A percentile compares a stretch with the other conserved stretches of the same genome.
Evolutionary conservation across 1,140 invertebrate species (phyloP).

Genomic region (Saccostrea cuccullata): DNA sequence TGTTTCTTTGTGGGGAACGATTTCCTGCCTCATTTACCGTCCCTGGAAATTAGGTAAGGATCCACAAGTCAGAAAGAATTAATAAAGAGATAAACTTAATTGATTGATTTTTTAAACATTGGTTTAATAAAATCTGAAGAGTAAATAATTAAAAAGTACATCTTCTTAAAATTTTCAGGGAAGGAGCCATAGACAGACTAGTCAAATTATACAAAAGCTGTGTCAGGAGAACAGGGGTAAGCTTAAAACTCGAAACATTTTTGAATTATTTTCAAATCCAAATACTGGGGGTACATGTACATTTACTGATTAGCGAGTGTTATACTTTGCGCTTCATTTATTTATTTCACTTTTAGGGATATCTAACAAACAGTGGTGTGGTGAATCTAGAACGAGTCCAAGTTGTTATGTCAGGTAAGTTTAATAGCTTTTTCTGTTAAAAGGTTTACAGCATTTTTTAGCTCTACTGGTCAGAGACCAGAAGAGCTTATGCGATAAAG

Average conservation of each 20-base stretch:
- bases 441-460: no score
- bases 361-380: conserved; percentile 95
- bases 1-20: conserved; percentile 99
- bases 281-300: no score
- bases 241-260: conserved; percentile 40
- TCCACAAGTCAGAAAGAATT: no score
- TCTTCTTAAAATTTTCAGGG: conserved; percentile 80
- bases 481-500: no score
- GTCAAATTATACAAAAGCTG: conserved; percentile 96
- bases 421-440: not conserved
- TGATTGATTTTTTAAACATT: no score
- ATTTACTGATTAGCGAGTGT: no score
- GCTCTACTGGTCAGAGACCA: no score
- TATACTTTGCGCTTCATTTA: not conserved
- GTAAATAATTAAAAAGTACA: no score
- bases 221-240: conserved; percentile 92
- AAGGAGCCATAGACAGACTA: conserved; percentile 97
- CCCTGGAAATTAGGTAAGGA: conserved; percentile 91
- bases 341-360: conserved; percentile 84
- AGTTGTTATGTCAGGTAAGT: conserved; percentile 87
- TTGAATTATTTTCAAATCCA: no score
- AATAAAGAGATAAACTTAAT: no score
- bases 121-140: no score
- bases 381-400: conserved; percentile 96
- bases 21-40: conserved; percentile 98